Evolutionary conservation across 2,888 invertebrate genomes (phyloP).

Genomic region (Himalopsyche anomala): DNA sequence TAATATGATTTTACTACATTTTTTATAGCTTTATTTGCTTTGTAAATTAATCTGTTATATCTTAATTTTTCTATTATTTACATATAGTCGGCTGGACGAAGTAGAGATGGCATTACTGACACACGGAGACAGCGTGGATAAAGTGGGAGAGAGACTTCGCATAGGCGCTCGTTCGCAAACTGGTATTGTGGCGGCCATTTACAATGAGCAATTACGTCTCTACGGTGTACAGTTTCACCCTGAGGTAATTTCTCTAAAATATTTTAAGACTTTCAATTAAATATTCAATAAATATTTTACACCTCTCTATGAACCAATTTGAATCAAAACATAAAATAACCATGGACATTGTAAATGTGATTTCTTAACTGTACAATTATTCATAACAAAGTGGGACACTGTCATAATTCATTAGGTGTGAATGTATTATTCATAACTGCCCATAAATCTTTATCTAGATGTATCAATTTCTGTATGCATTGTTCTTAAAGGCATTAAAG

Average conservation of each 20-base stretch:
- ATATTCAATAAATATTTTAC: no score
- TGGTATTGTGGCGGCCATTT: constrained; percentile 91
- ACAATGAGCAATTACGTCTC: constrained; percentile 91
- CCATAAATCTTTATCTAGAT: no score
- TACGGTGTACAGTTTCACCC: constrained; percentile 99
- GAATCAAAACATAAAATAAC: no score
- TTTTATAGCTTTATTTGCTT: neutral
- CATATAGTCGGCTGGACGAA: constrained; percentile 88
- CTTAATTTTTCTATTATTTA: constrained; percentile 45
- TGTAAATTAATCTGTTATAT: constrained; percentile 39
- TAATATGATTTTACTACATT: constrained; percentile 55
- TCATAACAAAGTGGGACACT: no score
- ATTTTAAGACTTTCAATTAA: no score
- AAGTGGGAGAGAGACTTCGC: constrained; percentile 92
- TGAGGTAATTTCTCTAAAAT: constrained; percentile 79
- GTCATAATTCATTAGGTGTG: no score
- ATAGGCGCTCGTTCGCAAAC: constrained; percentile 89
- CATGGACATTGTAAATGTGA: no score
- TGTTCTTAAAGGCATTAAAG: no score
- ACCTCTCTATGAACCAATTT: no score
- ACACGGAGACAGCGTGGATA: constrained; percentile 97
- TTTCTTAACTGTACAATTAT: no score
- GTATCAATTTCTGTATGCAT: no score
- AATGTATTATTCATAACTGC: no score
- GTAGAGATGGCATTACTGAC: constrained; percentile 94